Evolutionary conservation across 2,113 vertebrate genomes (phyloP).

Genomic region (Mirounga angustirostris): DNA sequence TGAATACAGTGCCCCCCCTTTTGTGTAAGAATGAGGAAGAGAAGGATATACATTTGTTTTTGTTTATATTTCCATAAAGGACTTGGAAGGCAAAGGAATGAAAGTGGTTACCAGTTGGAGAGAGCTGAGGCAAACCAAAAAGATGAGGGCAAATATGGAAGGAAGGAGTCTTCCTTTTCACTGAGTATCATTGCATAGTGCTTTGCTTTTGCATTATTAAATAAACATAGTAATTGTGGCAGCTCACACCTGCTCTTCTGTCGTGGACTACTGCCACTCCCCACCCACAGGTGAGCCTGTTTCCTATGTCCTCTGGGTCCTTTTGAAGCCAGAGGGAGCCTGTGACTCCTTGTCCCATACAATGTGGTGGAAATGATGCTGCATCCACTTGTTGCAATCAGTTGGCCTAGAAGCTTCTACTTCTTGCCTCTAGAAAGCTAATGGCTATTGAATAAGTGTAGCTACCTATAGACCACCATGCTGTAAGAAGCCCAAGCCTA

Average conservation of each 20-base stretch:
- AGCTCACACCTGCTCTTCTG: background rate
- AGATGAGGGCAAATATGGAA: too few species aligned
- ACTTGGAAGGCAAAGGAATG: background rate
- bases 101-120: background rate
- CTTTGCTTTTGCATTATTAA: background rate
- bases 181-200: background rate
- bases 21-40: background rate
- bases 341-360: background rate
- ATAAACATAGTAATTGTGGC: background rate
- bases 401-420: background rate
- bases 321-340: background rate
- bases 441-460: background rate
- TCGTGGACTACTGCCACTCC: background rate
- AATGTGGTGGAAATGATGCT: background rate
- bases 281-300: background rate
- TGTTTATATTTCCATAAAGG: background rate
- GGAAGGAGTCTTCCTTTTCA: background rate
- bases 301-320: background rate
- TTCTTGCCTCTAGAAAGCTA: background rate
- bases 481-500: background rate
- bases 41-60: background rate
- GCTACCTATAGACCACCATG: rapidly evolving
- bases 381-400: background rate
- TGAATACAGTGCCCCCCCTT: background rate
- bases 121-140: background rate